Base-by-base conservation (phyloP, 2,888 invertebrate species). In the Tillus elongatus region DNA sequence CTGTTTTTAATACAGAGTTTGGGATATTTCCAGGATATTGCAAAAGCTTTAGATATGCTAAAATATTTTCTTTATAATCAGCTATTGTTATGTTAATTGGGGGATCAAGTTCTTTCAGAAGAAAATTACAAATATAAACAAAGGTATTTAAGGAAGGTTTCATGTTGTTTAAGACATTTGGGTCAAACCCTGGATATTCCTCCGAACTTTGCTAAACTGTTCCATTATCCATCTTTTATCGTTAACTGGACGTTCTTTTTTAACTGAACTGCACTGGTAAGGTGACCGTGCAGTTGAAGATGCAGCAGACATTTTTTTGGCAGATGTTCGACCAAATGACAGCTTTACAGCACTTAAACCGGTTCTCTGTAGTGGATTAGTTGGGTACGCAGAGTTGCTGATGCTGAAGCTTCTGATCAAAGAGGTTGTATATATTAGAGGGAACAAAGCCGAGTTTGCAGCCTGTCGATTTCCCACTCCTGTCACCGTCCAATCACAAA, bases 1-100 rank as follows among this genome's bases (percentile, higher is more conserved):
- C 36, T 30, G 30, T 30, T 37, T 37, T 37, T 11, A 37, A 26
- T 4, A 37, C 11, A n/a, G 37, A 37, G 16, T 30, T 37, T 12
- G 37, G 13, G 15, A 37, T 31, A 12, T 30, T 31, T 12, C 37
- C 33, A 10, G 37, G 37, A 16, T 32, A 37, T 15, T 37, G 31
- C 9, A 13, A 37, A 1, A 33, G 15, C 27, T 37, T 37, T 32
- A 37, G 28, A 37, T 33, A 33, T 24, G 30, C 28, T 3, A 26
- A 15, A 3, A 37, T 28, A n/a, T 24, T 28, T 14, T 37, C 37
- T 8, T 37, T 37, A 28, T 37, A 37, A 15, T 37, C 32, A 3
- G 24, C 32, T 28, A 37, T 37, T 2, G 32, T 37, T 2, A 37
- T 15, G 6, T 33, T 37, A 4, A 37, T 33, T 10, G 31, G 31